Evolutionary conservation across 2,888 invertebrate genomes (phyloP).

Genomic region (Dasypolia templi): DNA sequence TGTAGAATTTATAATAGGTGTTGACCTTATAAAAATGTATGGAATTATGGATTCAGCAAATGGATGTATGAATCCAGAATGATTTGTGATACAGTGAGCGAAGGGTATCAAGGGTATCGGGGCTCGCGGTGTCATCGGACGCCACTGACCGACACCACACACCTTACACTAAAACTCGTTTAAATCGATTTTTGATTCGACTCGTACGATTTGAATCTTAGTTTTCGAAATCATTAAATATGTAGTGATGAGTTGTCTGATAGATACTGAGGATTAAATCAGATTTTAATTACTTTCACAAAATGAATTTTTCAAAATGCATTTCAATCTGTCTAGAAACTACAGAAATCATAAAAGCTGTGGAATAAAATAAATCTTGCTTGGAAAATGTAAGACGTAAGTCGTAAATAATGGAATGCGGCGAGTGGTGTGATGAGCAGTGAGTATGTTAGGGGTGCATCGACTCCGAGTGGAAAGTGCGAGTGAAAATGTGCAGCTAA

Average conservation of each 20-base stretch:
- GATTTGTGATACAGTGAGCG: slow-evolving; percentile 70
- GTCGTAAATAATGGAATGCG: slow-evolving; percentile 41
- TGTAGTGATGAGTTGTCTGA: background rate
- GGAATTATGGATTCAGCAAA: slow-evolving; percentile 41
- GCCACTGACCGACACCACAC: slow-evolving; percentile 61
- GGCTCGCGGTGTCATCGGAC: slow-evolving; percentile 60
- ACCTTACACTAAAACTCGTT: slow-evolving; percentile 56
- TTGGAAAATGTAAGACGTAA: slow-evolving; percentile 26
- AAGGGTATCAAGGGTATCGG: slow-evolving; percentile 55
- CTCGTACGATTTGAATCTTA: background rate
- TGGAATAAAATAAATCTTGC: slow-evolving; percentile 17
- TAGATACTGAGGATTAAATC: background rate
- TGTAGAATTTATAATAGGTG: slow-evolving; percentile 9
- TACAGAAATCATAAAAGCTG: background rate
- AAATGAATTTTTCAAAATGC: background rate
- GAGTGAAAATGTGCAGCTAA: slow-evolving; percentile 71
- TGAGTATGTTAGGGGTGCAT: slow-evolving; percentile 62
- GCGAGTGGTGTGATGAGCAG: slow-evolving; percentile 38
- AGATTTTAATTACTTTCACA: background rate
- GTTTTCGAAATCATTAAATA: background rate
- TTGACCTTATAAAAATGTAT: slow-evolving; percentile 7
- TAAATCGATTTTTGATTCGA: slow-evolving; percentile 36
- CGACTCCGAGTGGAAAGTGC: slow-evolving; percentile 66
- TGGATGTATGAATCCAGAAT: slow-evolving; percentile 57
- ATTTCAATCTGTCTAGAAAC: background rate